Base-by-base conservation (phyloP, 1,140 invertebrate genomes). In the Ceratina australensis region DNA sequence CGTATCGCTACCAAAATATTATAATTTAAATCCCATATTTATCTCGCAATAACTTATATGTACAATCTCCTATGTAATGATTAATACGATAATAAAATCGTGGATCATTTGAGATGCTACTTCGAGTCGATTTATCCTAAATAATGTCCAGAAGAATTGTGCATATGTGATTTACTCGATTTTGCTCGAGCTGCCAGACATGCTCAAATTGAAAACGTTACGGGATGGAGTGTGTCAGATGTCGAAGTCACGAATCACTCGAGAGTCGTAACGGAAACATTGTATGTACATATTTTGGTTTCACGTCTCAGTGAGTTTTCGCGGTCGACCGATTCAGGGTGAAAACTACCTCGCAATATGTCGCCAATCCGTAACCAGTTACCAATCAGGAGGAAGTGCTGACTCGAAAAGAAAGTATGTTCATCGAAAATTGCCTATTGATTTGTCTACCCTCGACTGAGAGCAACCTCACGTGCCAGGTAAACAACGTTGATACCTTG, bases 331-430 rank as follows among this genome's bases (percentile, higher is more conserved):
- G 73, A 76, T 59, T 49, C 28, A 61, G 61, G 56, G 61, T 49
- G 79, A 84, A 87, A 87, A 87, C 87, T 86, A 78, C 75, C 80
- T 76, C 64, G 74, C 87, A 89, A 88, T 88, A 89, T 88, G 88
- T 89, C 83, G 79, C 80, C 75, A 71, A 86, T 87, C 86, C 33
- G 83, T 76, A 72, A 67, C 60, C 65, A 81, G 78, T 80, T 66
- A 63, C 72, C 78, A 86, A 87, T 87, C 80, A 52, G 50, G 54
- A 61, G 72, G 50, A 24, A 59, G 59, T 33, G 61, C 47, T 42
- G 47, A 52, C n/a, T 78, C 63, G 33, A 65, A 73, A 59, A 64
- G 56, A 42, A 42, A 42, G 5, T 54, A 67, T 18, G 64, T 60
- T 69, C 52, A 59, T 60, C 15, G 26, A 47, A 82, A 79, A 69